Evolutionary conservation across 2,797 vertebrate genomes (phyloP).

Genomic region (Columba guinea): DNA sequence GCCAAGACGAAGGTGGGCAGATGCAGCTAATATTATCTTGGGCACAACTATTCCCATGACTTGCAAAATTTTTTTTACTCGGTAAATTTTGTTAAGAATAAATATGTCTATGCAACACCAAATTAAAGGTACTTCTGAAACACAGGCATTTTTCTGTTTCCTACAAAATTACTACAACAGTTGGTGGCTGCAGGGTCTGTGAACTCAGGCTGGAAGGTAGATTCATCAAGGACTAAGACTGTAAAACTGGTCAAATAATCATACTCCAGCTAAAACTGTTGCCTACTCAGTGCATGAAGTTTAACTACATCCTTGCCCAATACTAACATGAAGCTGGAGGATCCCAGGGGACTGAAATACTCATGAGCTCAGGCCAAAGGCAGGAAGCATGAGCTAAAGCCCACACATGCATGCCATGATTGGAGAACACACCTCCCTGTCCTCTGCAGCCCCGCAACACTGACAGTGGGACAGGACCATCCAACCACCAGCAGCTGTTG

Average conservation of each 20-base stretch:
- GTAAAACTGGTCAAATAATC: background rate
- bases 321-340: background rate
- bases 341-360: background rate
- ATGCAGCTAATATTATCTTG: background rate
- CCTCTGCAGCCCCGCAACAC: background rate
- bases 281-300: background rate
- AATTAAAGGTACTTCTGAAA: background rate
- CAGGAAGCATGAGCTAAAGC: background rate
- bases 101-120: background rate
- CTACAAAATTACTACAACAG: background rate
- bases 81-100: background rate
- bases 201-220: background rate
- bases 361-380: background rate
- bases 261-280: background rate
- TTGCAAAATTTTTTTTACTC: background rate
- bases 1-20: background rate
- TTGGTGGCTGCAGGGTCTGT: background rate
- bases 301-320: background rate
- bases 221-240: background rate
- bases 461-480: background rate
- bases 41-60: background rate
- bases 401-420: rapidly evolving
- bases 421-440: background rate
- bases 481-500: rapidly evolving
- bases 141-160: background rate